Percentiles rank a stretch among this genome's conserved stretches.
phyloP scores from a whole-genome alignment of 2,888 invertebrate species.

The Keiferia lycopersicella region DNA sequence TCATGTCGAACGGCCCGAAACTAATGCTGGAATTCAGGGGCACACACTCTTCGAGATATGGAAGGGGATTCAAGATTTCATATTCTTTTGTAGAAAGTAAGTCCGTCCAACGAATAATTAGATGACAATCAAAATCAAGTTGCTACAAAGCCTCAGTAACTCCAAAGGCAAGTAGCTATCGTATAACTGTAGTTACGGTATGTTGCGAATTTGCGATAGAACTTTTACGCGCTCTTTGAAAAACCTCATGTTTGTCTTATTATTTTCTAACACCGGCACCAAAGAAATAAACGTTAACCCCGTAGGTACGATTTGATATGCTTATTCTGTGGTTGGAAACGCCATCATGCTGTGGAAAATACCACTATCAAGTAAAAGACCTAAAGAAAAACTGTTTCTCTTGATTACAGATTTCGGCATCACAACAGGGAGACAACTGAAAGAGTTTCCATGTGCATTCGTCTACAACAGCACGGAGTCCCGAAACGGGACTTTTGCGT shows the following conservation, averaged over 20 bases:
- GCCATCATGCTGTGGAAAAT: no score
- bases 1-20: slow-evolving; percentile 96
- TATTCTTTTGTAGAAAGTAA: slow-evolving; percentile 95
- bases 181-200: no score
- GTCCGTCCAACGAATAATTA: slow-evolving; percentile 47
- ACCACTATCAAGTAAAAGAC: no score
- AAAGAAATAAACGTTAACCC: no score
- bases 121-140: not conserved
- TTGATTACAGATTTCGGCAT: slow-evolving; percentile 91
- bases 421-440: slow-evolving; percentile 88
- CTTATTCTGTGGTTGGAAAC: no score
- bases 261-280: no score
- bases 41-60: slow-evolving; percentile 87
- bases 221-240: no score
- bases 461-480: slow-evolving; percentile 91
- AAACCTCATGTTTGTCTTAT: no score
- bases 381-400: not conserved
- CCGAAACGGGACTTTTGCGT: slow-evolving; percentile 90
- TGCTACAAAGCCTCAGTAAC: no score
- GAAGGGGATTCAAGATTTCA: slow-evolving; percentile 93
- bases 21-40: slow-evolving; percentile 93
- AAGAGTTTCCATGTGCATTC: slow-evolving; percentile 92
- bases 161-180: no score
- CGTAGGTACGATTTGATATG: no score
- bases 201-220: no score